Evolutionary conservation across 2,797 vertebrate species (phyloP), one percentile per base, ranked within the genome.

Genomic region (Picus viridis): DNA sequence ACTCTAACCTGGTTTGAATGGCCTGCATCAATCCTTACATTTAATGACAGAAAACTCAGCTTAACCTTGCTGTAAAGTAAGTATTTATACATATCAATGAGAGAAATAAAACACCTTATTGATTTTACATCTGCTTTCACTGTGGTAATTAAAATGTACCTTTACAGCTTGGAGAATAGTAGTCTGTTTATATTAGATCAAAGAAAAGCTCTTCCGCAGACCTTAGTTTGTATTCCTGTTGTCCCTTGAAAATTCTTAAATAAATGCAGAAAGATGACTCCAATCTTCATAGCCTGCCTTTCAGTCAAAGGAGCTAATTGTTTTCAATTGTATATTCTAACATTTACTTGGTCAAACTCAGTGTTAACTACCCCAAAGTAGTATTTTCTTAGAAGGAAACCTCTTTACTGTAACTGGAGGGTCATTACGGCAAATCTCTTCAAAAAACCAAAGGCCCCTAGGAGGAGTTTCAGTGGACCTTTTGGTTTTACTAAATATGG

Each of bases 51-150:
- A 94, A 97, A 95, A 96, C 83, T 95, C 91, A 95, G 90, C 72
- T 97, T 97, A 97, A 96, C 96, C 96, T 96, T 96, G 93, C 93
- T 93, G 94, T 95, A 97, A 96, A 96, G 93, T 96, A 95, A 96
- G 95, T 97, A 97, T 96, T 97, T 97, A 96, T 97, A 97, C 93
- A 96, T 97, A 97, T 97, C 96, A 94, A 93, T 96, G 95, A 96
- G 95, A 95, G 94, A 97, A 97, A 96, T 97, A 97, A 97, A 97
- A 94, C 93, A 97, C 95, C 77, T 56, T 97, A 97, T 97, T 97
- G 96, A 97, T 97, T 97, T 97, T 96, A 96, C 89, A 97, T 97
- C 95, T 94, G 61, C 93, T 94, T 96, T 94, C 96, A 95, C 93
- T 83, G 85, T 93, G 90, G 94, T 97, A 97, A 97, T 97, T 97